These are phyloP conservation scores for Pararge aegeria DNA, from an alignment of 1,140 invertebrate genomes.

Conservation along the genomic window DNA sequence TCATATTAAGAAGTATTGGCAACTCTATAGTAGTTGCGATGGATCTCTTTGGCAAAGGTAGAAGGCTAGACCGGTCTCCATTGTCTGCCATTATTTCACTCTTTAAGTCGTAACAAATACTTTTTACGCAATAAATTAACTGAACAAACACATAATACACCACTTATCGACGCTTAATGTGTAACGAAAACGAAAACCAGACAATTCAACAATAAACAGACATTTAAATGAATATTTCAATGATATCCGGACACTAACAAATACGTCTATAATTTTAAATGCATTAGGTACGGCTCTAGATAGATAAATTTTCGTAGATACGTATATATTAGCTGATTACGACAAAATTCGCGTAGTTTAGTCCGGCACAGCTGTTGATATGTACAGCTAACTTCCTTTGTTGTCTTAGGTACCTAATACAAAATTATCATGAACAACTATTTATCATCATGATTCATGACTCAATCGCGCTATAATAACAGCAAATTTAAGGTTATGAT, in stretches of 20 bases:
- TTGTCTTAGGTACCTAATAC: neutral
- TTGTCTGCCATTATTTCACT: slow-evolving; percentile 8
- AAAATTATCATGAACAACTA: neutral
- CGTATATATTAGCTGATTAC: too few species aligned
- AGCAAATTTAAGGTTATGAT: too few species aligned
- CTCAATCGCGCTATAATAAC: neutral
- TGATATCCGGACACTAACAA: neutral
- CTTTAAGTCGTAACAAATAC: neutral
- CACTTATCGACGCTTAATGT: neutral
- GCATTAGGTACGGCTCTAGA: too few species aligned
- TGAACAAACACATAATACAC: neutral
- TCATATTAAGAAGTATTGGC: slow-evolving; percentile 52
- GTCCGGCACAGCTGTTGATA: neutral
- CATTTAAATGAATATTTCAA: neutral
- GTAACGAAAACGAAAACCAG: neutral
- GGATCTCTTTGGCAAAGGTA: slow-evolving; percentile 36
- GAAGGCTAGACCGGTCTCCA: neutral
- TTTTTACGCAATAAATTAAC: neutral
- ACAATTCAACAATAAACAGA: neutral
- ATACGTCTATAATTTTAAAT: too few species aligned
- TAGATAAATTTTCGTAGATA: too few species aligned
- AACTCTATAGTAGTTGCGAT: slow-evolving; percentile 53
- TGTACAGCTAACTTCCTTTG: neutral
- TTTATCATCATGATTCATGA: neutral
- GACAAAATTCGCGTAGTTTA: neutral